Conservation (phyloP, 2,113 vertebrate species). For the Ondatra zibethicus region DNA sequence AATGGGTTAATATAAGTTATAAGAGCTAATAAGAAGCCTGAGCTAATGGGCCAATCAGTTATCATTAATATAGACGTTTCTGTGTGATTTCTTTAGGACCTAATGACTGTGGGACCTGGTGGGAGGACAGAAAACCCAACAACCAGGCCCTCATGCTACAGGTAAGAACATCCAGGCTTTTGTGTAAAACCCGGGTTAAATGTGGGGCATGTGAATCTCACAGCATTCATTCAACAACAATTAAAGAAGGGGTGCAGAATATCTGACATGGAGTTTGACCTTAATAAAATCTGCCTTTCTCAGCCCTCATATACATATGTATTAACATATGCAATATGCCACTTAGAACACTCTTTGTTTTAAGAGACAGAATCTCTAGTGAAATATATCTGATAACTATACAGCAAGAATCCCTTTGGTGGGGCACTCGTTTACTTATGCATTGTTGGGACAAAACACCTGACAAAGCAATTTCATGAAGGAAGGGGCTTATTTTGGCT, state of each 20-base stretch:
- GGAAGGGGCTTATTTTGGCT: neutral
- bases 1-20: no score
- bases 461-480: neutral
- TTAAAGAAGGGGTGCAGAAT: neutral
- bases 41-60: no score
- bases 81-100: no score
- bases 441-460: neutral
- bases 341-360: conserved; percentile 12
- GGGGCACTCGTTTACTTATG: neutral
- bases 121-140: no score
- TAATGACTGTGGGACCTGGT: no score
- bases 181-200: neutral
- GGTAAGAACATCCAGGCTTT: neutral
- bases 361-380: neutral
- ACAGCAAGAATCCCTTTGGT: neutral
- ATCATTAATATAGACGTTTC: no score
- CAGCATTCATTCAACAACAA: neutral
- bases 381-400: neutral
- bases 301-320: neutral
- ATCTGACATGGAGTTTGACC: neutral
- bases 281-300: conserved; percentile 10
- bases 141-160: no score
- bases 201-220: neutral
- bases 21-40: no score
- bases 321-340: neutral